phyloP scores from a whole-genome alignment of 2,113 vertebrate species.

The Oostethus manadensis region DNA sequence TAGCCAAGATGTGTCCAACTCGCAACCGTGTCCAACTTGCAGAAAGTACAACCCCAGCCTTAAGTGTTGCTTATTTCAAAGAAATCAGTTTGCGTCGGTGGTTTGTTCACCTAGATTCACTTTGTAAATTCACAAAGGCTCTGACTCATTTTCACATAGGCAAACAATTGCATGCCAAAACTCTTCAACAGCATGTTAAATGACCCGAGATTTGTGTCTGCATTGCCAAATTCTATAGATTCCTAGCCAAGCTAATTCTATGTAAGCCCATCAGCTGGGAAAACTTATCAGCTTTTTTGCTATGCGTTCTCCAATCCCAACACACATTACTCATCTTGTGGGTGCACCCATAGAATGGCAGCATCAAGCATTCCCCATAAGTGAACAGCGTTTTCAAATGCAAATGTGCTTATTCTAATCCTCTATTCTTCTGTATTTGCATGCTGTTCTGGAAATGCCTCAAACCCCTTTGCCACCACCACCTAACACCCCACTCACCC shows the following conservation, averaged over 20 bases:
- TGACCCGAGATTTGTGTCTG: slow-evolving; percentile 36
- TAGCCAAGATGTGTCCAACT: too few relatives aligned
- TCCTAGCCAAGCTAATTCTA: slow-evolving; percentile 44
- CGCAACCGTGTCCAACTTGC: too few relatives aligned
- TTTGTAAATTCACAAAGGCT: slow-evolving; percentile 21
- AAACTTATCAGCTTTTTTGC: slow-evolving; percentile 27
- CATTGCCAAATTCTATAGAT: slow-evolving; percentile 31
- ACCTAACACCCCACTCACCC: slow-evolving; percentile 22
- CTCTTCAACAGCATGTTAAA: slow-evolving; percentile 35
- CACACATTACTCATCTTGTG: slow-evolving; percentile 42
- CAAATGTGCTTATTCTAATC: slow-evolving; percentile 60
- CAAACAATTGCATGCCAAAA: slow-evolving; percentile 32
- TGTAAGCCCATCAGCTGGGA: slow-evolving; percentile 48
- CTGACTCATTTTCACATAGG: slow-evolving; percentile 38
- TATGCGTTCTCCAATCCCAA: slow-evolving; percentile 34
- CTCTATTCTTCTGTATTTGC: slow-evolving; percentile 52
- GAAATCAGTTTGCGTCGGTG: slow-evolving; percentile 37
- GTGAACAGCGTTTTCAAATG: slow-evolving; percentile 59
- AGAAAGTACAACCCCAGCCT: too few relatives aligned
- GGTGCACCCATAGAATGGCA: slow-evolving; percentile 34
- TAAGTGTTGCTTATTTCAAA: slow-evolving; percentile 34
- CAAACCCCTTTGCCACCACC: not conserved
- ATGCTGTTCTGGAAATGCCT: slow-evolving; percentile 46
- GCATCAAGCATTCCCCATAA: slow-evolving; percentile 42
- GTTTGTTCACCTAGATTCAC: slow-evolving; percentile 42